phyloP scores from a whole-genome alignment of 2,113 vertebrate species.

The Mionectes macconnelli region DNA sequence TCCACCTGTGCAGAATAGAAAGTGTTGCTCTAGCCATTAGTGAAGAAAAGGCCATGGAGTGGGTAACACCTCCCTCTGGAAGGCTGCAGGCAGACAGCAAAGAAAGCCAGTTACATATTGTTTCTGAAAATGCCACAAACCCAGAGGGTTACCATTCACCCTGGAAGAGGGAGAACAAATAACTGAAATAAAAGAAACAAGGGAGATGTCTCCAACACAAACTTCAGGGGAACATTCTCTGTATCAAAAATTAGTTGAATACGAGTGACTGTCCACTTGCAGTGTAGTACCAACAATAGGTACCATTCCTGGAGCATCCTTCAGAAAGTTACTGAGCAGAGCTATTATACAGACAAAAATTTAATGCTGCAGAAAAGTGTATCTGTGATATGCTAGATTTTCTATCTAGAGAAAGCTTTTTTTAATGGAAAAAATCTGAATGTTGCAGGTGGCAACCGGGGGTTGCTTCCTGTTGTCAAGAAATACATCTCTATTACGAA shows the following conservation, averaged over 20 bases:
- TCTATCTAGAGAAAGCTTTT: not conserved
- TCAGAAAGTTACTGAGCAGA: not conserved
- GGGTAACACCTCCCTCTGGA: not conserved
- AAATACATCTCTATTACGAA: not conserved
- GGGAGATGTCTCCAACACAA: not conserved
- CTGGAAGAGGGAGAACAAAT: not conserved
- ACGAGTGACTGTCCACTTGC: not conserved
- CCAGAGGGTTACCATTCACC: not conserved
- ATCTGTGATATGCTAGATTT: not conserved
- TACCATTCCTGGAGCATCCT: not conserved
- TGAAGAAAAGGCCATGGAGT: not conserved
- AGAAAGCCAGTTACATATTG: not conserved
- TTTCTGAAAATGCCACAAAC: not conserved
- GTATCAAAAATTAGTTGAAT: not conserved
- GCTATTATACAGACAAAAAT: not conserved
- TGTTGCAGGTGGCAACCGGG: not conserved
- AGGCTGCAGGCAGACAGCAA: not conserved
- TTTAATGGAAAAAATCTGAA: not conserved
- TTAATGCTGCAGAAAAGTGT: not conserved
- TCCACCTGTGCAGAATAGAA: not conserved
- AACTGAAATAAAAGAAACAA: not conserved
- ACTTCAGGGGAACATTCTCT: not conserved
- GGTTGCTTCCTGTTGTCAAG: constrained; percentile 31
- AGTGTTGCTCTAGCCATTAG: not conserved
- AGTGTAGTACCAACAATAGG: not conserved